These are phyloP conservation scores for Drosophila longiperda DNA, from an alignment of 2,888 invertebrate species.

Conservation along the genomic window DNA sequence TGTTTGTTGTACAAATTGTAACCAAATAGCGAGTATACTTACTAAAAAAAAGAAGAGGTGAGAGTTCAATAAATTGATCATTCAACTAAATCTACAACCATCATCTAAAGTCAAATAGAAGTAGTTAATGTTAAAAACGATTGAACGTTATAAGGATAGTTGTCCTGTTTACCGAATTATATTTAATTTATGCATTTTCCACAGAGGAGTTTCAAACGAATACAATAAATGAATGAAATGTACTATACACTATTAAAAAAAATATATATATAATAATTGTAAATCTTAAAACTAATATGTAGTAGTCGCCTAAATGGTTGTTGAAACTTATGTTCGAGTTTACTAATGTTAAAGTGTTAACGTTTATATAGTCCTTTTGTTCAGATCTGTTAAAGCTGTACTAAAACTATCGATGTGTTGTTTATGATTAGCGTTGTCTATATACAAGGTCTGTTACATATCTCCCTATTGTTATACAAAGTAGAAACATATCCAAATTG, in stretches of 20 bases:
- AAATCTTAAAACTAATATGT: slow-evolving; percentile 29
- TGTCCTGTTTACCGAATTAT: slow-evolving; percentile 33
- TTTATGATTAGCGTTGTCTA: slow-evolving; percentile 21
- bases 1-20: slow-evolving; percentile 43
- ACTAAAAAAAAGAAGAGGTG: background rate
- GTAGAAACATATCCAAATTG: slow-evolving; percentile 58
- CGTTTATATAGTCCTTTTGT: slow-evolving; percentile 13
- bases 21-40: slow-evolving; percentile 9
- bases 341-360: slow-evolving; percentile 26
- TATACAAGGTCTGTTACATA: slow-evolving; percentile 27
- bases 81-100: slow-evolving; percentile 12
- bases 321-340: slow-evolving; percentile 36
- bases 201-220: slow-evolving; percentile 66
- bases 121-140: slow-evolving; percentile 14
- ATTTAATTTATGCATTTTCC: slow-evolving; percentile 59
- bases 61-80: slow-evolving; percentile 6
- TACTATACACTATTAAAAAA: slow-evolving; percentile 35
- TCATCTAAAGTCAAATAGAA: slow-evolving; percentile 17
- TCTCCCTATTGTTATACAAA: slow-evolving; percentile 42
- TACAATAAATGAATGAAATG: slow-evolving; percentile 59
- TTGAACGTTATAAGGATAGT: slow-evolving; percentile 6
- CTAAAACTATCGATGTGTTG: slow-evolving; percentile 14
- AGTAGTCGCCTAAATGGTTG: slow-evolving; percentile 39
- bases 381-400: slow-evolving; percentile 22
- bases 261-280: slow-evolving; percentile 19